Evolutionary conservation across 1,140 invertebrate species (phyloP).

Genomic region (Bombus waltoni): DNA sequence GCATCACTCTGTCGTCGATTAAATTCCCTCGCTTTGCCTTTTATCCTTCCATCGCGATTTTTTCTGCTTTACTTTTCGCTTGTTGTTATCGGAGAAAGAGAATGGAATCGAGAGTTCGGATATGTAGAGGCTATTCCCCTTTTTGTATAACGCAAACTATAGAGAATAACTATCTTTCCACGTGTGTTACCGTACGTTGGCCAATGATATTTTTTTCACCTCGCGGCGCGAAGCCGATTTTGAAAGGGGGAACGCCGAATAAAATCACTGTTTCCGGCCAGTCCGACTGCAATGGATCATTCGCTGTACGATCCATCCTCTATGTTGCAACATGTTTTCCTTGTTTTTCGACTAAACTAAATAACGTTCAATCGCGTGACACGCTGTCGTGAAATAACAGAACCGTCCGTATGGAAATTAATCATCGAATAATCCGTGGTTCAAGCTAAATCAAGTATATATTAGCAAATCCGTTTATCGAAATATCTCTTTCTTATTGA

Average conservation of each 20-base stretch:
- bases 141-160: neutral
- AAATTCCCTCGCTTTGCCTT: neutral
- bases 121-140: neutral
- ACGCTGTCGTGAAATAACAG: neutral
- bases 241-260: neutral
- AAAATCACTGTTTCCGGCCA: neutral
- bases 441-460: neutral
- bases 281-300: neutral
- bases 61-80: neutral
- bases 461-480: neutral
- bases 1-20: constrained; percentile 6
- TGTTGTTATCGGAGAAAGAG: neutral
- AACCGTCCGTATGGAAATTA: neutral
- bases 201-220: constrained; percentile 33
- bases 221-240: neutral
- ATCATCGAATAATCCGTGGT: neutral
- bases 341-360: neutral
- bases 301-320: neutral
- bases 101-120: neutral
- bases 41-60: neutral
- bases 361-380: neutral
- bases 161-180: constrained; percentile 15
- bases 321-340: neutral
- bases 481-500: neutral
- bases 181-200: neutral